Evolutionary conservation across 2,113 vertebrate species (phyloP).

Genomic region (Ochotona princeps): DNA sequence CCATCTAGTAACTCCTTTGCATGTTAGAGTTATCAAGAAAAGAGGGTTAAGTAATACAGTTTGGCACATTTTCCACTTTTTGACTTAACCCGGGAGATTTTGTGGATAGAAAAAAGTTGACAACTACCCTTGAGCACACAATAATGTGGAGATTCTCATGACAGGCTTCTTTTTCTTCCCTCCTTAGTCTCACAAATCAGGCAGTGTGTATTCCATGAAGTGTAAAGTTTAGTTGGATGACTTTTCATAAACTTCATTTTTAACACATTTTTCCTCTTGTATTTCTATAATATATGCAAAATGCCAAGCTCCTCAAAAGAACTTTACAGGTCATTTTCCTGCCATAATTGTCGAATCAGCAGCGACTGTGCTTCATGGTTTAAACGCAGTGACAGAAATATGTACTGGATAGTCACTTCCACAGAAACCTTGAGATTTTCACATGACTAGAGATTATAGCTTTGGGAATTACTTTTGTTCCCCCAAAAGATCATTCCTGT

Average conservation of each 20-base stretch:
- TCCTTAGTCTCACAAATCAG: conserved; percentile 78
- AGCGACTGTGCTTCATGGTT: conserved; percentile 80
- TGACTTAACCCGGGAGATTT: conserved; percentile 64
- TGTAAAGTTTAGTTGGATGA: conserved; percentile 75
- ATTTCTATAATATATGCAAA: conserved; percentile 84
- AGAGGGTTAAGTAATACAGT: conserved; percentile 64
- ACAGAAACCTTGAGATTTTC: conserved; percentile 75
- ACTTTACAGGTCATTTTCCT: conserved; percentile 85
- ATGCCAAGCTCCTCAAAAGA: conserved; percentile 81
- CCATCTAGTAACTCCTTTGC: conserved; percentile 70
- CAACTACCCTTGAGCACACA: conserved; percentile 76
- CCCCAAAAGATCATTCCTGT: conserved; percentile 32
- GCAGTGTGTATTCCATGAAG: conserved; percentile 70
- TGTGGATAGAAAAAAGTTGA: conserved; percentile 66
- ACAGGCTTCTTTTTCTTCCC: conserved; percentile 44
- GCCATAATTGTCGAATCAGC: conserved; percentile 81
- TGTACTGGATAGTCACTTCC: conserved; percentile 72
- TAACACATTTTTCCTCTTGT: conserved; percentile 78
- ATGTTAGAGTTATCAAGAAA: conserved; percentile 30
- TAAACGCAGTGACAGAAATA: conserved; percentile 80
- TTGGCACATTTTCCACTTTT: conserved; percentile 72
- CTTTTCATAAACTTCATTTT: conserved; percentile 83
- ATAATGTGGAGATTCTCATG: conserved; percentile 76
- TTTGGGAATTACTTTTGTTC: conserved; percentile 63
- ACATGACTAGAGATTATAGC: conserved; percentile 72